Conservation (phyloP, 2,888 invertebrate species). For the Strigamia transsilvanica region DNA sequence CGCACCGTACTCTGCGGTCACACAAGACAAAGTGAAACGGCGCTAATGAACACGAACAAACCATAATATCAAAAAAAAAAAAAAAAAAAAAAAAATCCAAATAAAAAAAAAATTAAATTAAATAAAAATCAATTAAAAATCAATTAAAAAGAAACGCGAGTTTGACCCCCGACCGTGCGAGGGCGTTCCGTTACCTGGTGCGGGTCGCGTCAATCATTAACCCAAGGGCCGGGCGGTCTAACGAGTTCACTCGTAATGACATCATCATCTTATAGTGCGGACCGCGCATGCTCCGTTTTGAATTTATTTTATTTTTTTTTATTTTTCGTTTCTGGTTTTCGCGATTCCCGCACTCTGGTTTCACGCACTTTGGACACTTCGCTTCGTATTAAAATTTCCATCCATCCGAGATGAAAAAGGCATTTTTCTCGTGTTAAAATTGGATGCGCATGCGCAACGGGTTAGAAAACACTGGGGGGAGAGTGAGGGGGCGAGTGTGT, state of each 20-base stretch:
- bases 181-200: not conserved
- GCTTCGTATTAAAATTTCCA: constrained; percentile 3
- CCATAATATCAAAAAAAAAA: not conserved
- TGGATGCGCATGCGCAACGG: constrained; percentile 3
- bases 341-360: not conserved
- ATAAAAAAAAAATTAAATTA: too few relatives aligned
- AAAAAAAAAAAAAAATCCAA: not conserved
- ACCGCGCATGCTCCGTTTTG: too few relatives aligned
- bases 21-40: not conserved
- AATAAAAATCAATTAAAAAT: not conserved
- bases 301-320: not conserved
- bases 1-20: constrained; percentile 5
- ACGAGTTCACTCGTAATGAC: too few relatives aligned
- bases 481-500: not conserved
- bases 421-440: not conserved
- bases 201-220: constrained; percentile 23
- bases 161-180: not conserved
- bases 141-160: too few relatives aligned
- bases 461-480: not conserved
- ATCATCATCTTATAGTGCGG: too few relatives aligned
- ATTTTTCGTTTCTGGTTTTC: not conserved
- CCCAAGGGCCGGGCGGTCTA: not conserved
- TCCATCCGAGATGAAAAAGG: not conserved
- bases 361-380: constrained; percentile 3
- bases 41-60: not conserved